Conservation (phyloP, 2,888 invertebrate genomes). For the Drosophila multiciliata region DNA sequence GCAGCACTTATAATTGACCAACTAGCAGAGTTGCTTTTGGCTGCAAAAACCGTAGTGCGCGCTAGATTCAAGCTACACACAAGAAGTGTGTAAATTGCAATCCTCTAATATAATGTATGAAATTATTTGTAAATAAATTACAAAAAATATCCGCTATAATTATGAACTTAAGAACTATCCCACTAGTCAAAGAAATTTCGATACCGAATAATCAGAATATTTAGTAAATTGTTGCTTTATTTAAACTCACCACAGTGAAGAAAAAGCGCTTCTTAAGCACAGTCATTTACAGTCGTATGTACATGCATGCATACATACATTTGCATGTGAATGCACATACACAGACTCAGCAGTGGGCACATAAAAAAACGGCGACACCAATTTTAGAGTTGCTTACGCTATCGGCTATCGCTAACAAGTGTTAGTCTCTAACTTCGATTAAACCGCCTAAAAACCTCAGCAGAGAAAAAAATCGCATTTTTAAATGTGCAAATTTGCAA, state of each 20-base stretch:
- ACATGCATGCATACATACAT: not conserved
- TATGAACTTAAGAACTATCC: not conserved
- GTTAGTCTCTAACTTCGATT: slow-evolving; percentile 45
- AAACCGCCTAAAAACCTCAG: slow-evolving; percentile 16
- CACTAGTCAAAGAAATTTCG: not conserved
- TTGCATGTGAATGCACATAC: slow-evolving; percentile 1
- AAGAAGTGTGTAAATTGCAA: not conserved
- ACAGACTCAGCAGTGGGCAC: slow-evolving; percentile 6
- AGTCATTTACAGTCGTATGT: slow-evolving; percentile 21
- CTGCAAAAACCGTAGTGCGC: slow-evolving; percentile 13
- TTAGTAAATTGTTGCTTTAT: not conserved
- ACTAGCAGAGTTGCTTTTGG: slow-evolving; percentile 36
- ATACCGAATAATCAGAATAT: not conserved
- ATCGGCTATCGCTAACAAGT: slow-evolving; percentile 41
- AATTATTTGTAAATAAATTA: slow-evolving; percentile 2
- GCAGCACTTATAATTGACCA: slow-evolving; percentile 21
- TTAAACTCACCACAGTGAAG: not conserved
- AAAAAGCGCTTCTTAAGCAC: slow-evolving; percentile 2
- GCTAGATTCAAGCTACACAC: not conserved
- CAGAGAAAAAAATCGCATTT: slow-evolving; percentile 40
- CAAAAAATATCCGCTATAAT: slow-evolving; percentile 1
- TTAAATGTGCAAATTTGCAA: slow-evolving; percentile 40
- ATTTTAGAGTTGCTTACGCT: slow-evolving; percentile 54
- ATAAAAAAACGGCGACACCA: slow-evolving; percentile 19
- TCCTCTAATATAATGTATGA: slow-evolving; percentile 10